These are phyloP conservation scores for Blastomussa wellsi DNA, from an alignment of 92 coral and sea anemone genomes.

Conservation along the genomic window DNA sequence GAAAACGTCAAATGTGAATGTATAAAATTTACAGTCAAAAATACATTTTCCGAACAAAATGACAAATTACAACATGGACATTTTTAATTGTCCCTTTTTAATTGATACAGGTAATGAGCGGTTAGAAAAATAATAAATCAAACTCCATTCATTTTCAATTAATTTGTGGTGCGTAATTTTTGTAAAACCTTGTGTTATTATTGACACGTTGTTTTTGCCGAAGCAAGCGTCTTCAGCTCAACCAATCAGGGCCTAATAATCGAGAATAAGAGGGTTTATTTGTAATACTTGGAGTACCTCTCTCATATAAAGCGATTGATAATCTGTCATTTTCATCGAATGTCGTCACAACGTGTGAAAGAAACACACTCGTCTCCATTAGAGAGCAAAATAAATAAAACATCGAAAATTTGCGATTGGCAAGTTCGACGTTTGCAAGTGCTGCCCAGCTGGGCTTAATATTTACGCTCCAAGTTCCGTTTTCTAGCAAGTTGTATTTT, in stretches of 20 bases:
- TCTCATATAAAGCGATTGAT: background rate
- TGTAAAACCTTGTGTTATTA: background rate
- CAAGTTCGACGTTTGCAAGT: conserved; percentile 14
- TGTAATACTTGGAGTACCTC: background rate
- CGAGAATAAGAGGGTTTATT: background rate
- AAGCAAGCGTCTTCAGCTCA: background rate
- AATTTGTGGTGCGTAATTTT: background rate
- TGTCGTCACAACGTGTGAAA: conserved; percentile 26
- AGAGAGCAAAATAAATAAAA: conserved; percentile 10
- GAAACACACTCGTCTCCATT: background rate
- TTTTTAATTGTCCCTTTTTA: background rate
- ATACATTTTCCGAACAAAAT: background rate
- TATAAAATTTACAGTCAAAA: background rate
- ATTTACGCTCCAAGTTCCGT: background rate
- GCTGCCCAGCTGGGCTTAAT: background rate
- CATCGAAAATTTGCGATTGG: conserved; percentile 28
- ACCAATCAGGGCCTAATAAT: background rate
- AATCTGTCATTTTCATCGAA: background rate
- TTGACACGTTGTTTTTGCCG: background rate
- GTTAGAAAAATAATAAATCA: background rate
- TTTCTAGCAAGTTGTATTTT: background rate
- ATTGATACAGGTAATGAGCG: background rate
- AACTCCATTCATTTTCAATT: background rate
- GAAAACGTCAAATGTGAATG: background rate
- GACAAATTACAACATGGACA: no score